Evolutionary conservation across 2,797 vertebrate species (phyloP).

Genomic region (Fistularia commersonii): DNA sequence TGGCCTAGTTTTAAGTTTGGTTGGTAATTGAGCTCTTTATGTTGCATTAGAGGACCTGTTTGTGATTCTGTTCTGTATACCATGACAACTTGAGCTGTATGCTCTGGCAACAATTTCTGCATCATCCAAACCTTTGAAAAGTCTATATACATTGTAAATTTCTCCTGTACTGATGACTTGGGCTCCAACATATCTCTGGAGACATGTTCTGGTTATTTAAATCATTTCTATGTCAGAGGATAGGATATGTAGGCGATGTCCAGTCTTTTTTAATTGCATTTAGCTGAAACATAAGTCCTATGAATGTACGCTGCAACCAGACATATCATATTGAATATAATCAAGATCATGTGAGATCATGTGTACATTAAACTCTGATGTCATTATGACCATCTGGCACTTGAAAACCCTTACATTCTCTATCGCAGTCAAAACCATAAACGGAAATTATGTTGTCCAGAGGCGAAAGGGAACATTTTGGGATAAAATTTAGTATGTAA

Average conservation of each 20-base stretch:
- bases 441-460: too few relatives aligned
- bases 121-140: constrained; percentile 7
- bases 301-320: constrained; percentile 14
- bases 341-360: constrained; percentile 28
- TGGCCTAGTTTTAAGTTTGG: too few relatives aligned
- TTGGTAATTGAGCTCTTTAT: too few relatives aligned
- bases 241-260: constrained; percentile 9
- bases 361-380: constrained; percentile 5
- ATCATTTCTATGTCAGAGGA: constrained; percentile 42
- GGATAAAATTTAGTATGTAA: too few relatives aligned
- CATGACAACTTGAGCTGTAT: constrained; percentile 5
- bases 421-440: too few relatives aligned
- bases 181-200: constrained; percentile 19
- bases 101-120: constrained; percentile 48
- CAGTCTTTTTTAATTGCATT: constrained; percentile 2
- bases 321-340: constrained; percentile 23
- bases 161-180: constrained; percentile 10
- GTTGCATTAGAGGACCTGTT: too few relatives aligned
- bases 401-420: constrained; percentile 1
- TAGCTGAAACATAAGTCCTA: constrained; percentile 14
- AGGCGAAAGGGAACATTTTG: too few relatives aligned
- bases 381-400: constrained; percentile 30
- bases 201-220: constrained; percentile 35
- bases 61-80: too few relatives aligned
- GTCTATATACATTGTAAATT: constrained; percentile 2